Conservation (phyloP, 2,888 invertebrate species). For the Elgonia sp. region DNA sequence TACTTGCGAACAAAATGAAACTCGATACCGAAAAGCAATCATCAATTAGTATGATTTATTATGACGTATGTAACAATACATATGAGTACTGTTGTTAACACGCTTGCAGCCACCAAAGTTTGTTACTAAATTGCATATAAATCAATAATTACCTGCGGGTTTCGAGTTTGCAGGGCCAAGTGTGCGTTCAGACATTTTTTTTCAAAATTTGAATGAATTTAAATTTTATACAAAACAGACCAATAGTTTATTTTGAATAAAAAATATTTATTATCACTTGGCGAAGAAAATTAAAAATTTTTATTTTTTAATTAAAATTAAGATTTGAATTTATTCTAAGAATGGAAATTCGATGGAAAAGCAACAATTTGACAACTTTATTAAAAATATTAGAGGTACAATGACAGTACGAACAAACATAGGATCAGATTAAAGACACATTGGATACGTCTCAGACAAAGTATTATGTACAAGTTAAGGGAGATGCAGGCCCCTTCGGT, state of each 20-base stretch:
- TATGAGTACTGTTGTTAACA: constrained; percentile 43
- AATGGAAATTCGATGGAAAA: constrained; percentile 52
- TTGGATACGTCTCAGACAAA: constrained; percentile 65
- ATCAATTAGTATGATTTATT: constrained; percentile 52
- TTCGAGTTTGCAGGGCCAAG: constrained; percentile 41
- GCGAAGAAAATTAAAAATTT: not conserved
- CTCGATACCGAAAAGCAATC: not conserved
- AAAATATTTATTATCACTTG: too few relatives aligned
- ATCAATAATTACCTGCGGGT: constrained; percentile 66
- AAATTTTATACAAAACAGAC: not conserved
- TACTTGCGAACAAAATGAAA: not conserved
- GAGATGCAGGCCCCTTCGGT: constrained; percentile 34
- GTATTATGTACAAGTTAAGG: constrained; percentile 72
- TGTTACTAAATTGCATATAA: constrained; percentile 64
- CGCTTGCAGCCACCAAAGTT: constrained; percentile 53
- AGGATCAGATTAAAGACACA: constrained; percentile 74
- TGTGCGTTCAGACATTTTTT: not conserved
- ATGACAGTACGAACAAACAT: constrained; percentile 79
- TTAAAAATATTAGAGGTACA: constrained; percentile 81
- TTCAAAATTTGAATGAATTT: not conserved
- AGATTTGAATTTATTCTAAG: not conserved
- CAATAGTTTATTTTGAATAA: too few relatives aligned
- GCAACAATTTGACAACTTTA: constrained; percentile 78
- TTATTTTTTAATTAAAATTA: too few relatives aligned
- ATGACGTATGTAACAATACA: constrained; percentile 36